Evolutionary conservation across 2,797 vertebrate species (phyloP).

Genomic region (Pristis pectinata): DNA sequence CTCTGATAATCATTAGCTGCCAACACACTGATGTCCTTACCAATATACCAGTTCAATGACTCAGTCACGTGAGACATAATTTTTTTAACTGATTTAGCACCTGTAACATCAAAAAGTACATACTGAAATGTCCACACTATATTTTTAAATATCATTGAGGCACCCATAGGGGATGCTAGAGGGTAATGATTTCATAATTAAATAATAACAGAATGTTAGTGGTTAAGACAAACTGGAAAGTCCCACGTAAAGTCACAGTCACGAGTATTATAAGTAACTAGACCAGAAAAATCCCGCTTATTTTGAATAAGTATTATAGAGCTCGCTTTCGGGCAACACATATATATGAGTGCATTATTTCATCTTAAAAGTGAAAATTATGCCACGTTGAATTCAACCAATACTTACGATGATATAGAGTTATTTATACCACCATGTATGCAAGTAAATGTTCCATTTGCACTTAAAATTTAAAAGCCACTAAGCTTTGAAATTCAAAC

Average conservation of each 20-base stretch:
- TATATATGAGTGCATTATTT: not conserved
- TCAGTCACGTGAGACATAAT: too few species aligned
- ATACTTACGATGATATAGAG: not conserved
- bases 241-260: not conserved
- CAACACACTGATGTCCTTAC: too few species aligned
- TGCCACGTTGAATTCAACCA: not conserved
- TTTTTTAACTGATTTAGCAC: too few species aligned
- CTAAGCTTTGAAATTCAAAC: not conserved
- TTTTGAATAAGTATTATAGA: not conserved
- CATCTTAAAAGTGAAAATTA: not conserved
- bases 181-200: not conserved
- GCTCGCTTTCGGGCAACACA: not conserved
- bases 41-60: too few species aligned
- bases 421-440: not conserved
- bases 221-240: not conserved
- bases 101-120: too few species aligned
- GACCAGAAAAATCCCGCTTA: conserved; percentile 3
- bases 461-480: not conserved
- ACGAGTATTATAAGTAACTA: not conserved
- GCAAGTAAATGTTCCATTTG: not conserved
- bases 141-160: not conserved
- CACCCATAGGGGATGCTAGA: not conserved
- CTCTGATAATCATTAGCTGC: too few species aligned
- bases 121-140: not conserved
- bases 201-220: not conserved